Percentiles rank a stretch among this genome's conserved stretches.
Evolutionary conservation across 2,888 invertebrate genomes (phyloP).

Genomic region (Euclidia mi): DNA sequence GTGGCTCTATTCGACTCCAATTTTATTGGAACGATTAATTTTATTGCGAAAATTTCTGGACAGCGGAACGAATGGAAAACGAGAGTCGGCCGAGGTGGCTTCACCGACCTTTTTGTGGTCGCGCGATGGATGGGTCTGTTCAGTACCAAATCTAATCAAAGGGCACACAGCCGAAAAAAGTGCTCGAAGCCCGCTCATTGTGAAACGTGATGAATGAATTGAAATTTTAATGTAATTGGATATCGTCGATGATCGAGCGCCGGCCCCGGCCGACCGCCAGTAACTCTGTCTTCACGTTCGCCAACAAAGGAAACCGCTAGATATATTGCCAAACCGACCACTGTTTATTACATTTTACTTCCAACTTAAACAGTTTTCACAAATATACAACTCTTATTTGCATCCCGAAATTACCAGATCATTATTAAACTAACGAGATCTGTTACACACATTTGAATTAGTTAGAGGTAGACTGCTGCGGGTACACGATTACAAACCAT

Average conservation of each 20-base stretch:
- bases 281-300: slow-evolving; percentile 47
- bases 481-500: slow-evolving; percentile 35
- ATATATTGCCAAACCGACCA: slow-evolving; percentile 51
- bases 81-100: slow-evolving; percentile 74
- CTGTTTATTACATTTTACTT: slow-evolving; percentile 41
- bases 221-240: slow-evolving; percentile 82
- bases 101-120: slow-evolving; percentile 81
- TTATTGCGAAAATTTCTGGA: slow-evolving; percentile 89
- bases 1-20: slow-evolving; percentile 82
- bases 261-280: slow-evolving; percentile 31
- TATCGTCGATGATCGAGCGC: slow-evolving; percentile 67
- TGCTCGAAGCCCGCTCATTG: slow-evolving; percentile 63
- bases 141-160: slow-evolving; percentile 82
- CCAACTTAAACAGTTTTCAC: slow-evolving; percentile 42
- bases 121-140: slow-evolving; percentile 80
- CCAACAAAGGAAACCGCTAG: slow-evolving; percentile 59
- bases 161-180: slow-evolving; percentile 71
- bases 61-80: slow-evolving; percentile 86
- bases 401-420: slow-evolving; percentile 15
- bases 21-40: slow-evolving; percentile 90
- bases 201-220: slow-evolving; percentile 75
- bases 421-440: slow-evolving; percentile 17
- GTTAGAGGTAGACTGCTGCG: slow-evolving; percentile 20
- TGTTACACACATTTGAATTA: slow-evolving; percentile 11
- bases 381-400: slow-evolving; percentile 21